Conservation (phyloP, 2,113 vertebrate species). For the Turnix velox region DNA sequence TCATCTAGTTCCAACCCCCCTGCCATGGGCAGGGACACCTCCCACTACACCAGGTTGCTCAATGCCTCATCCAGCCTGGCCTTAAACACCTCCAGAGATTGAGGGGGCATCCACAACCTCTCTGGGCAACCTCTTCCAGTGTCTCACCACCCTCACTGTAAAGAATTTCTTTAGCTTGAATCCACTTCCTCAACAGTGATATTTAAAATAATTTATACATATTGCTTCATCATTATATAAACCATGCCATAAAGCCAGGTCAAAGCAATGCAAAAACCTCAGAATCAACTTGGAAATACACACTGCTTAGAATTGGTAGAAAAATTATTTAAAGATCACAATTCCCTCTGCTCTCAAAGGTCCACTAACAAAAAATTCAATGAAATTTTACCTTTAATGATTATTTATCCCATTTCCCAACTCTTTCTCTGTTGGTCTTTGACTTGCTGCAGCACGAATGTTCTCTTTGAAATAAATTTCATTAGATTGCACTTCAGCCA, state of each 20-base stretch:
- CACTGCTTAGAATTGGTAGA: fast-evolving
- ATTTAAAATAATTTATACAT: background rate
- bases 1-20: too few relatives aligned
- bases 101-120: too few relatives aligned
- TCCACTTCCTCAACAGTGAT: background rate
- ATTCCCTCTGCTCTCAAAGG: background rate
- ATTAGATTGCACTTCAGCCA: background rate
- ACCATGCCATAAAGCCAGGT: background rate
- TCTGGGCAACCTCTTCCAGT: too few relatives aligned
- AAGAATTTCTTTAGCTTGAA: too few relatives aligned
- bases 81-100: too few relatives aligned
- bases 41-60: too few relatives aligned
- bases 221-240: background rate
- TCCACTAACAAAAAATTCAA: background rate
- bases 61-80: too few relatives aligned
- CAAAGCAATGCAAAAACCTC: background rate
- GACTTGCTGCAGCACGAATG: background rate
- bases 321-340: background rate
- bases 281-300: background rate
- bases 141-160: too few relatives aligned
- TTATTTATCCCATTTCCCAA: background rate
- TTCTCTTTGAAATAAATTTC: background rate
- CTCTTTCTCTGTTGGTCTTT: background rate
- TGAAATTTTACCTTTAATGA: background rate
- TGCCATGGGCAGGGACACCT: too few relatives aligned